Conservation (phyloP, 2,888 invertebrate species). For the Scrobipalpa atriplicella region DNA sequence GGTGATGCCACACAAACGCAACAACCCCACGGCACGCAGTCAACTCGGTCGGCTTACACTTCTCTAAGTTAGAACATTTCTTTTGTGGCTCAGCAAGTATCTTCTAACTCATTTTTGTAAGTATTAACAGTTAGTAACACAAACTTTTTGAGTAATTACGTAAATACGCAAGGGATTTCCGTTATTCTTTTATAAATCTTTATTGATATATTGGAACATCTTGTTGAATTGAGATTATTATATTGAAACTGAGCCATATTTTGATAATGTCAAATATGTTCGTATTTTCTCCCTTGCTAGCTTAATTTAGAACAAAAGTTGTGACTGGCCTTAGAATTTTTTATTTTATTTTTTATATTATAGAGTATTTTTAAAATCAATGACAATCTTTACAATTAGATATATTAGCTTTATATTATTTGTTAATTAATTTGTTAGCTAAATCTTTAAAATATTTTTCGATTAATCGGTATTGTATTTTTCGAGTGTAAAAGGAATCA, state of each 20-base stretch:
- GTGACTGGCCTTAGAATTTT: constrained; percentile 26
- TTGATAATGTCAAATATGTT: background rate
- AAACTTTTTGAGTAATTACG: background rate
- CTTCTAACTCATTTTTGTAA: background rate
- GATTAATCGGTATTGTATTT: background rate
- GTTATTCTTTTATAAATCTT: background rate
- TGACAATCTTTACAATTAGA: constrained; percentile 26
- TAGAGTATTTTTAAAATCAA: constrained; percentile 18
- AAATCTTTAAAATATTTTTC: constrained; percentile 6
- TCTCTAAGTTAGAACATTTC: background rate
- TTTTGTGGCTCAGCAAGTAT: background rate
- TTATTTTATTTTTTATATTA: constrained; percentile 20
- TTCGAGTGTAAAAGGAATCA: constrained; percentile 3
- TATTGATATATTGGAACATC: background rate
- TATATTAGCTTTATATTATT: constrained; percentile 20
- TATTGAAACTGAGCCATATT: constrained; percentile 4
- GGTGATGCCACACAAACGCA: background rate
- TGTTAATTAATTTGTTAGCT: constrained; percentile 7
- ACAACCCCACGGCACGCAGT: background rate
- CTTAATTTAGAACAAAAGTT: constrained; percentile 31
- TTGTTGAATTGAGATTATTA: background rate
- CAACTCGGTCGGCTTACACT: background rate
- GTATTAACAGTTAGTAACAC: background rate
- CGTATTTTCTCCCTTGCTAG: constrained; percentile 9
- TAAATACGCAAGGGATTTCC: background rate